Evolutionary conservation across 2,888 invertebrate species (phyloP).

Genomic region (Chorisops tibialis): DNA sequence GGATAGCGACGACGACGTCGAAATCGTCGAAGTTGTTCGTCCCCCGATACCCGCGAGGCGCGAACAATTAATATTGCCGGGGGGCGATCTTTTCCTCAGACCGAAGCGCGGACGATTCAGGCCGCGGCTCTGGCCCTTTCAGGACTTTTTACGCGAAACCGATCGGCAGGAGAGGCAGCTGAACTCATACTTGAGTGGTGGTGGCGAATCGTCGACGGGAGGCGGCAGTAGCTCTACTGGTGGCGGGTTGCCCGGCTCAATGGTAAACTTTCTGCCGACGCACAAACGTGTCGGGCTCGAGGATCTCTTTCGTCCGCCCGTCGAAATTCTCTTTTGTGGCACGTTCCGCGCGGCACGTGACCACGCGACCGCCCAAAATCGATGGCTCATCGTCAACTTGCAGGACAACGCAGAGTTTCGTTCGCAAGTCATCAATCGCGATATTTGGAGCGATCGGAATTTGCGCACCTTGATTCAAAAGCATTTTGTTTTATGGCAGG

Average conservation of each 20-base stretch:
- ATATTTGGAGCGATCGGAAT: conserved; percentile 64
- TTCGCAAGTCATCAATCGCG: conserved; percentile 67
- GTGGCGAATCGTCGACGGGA: neutral
- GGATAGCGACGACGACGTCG: neutral
- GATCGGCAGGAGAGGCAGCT: conserved; percentile 48
- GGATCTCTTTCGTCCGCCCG: conserved; percentile 59
- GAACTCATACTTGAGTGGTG: neutral
- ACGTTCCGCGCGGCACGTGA: conserved; percentile 59
- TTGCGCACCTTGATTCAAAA: conserved; percentile 60
- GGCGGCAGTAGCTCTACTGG: neutral
- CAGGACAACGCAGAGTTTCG: conserved; percentile 50
- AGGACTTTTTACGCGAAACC: conserved; percentile 50
- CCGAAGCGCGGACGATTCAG: conserved; percentile 42
- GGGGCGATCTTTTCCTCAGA: conserved; percentile 50
- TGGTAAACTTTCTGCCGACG: neutral
- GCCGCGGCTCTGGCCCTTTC: conserved; percentile 47
- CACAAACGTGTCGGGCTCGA: conserved; percentile 49
- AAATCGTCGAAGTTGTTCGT: conserved; percentile 37
- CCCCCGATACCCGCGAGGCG: conserved; percentile 50
- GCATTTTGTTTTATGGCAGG: conserved; percentile 70
- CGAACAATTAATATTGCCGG: conserved; percentile 48
- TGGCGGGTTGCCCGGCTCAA: neutral
- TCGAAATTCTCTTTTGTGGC: conserved; percentile 63
- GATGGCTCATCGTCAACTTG: conserved; percentile 69
- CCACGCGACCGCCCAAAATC: conserved; percentile 55